Evolutionary conservation across 2,888 invertebrate species (phyloP), one percentile per base, ranked within the genome.

Genomic region (Octonoba sinensis): DNA sequence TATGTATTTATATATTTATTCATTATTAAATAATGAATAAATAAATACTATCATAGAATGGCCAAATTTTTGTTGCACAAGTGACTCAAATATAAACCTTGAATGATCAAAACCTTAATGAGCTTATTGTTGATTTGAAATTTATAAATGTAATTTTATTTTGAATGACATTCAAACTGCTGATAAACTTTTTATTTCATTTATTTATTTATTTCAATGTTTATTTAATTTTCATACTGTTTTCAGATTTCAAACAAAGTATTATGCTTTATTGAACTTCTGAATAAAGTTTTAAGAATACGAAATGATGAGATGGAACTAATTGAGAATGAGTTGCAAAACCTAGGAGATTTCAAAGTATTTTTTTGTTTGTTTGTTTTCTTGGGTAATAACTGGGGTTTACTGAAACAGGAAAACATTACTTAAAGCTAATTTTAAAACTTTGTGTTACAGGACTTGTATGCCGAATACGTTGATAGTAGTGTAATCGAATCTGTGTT

Each of bases 251-350:
- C 54, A 44, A 13, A n/a, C 4, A 6, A 44, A 49, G 22, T 70
- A 20, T 24, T 15, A 8, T 18, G n/a, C 24, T 24, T 77, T 6
- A 64, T 24, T 13, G 51, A 64, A n/a, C 70, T 64, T 20, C 56
- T 54, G 22, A 56, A 56, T n/a, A 27, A n/a, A n/a, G 70, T 49
- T 24, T 18, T 47, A 22, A 46, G 56, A 36, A 27, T 24, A 12
- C 64, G 77, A 71, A 24, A 57, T n/a, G 56, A 71, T 4, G 77
- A 77, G 59, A 77, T 57, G 49, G 54, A 77, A 4, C 22, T 6
- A 15, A 71, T 77, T 44, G 27, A 56, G 47, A 18, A 18, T 44
- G 64, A 77, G 36, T 44, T 77, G 8, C 46, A 64, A 47, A 57
- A 4, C 49, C 59, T 77, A n/a, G 59, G 44, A 20, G 71, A 77